These are phyloP conservation scores for Corvus cornix DNA, from an alignment of 2,113 vertebrate species.

Conservation along the genomic window DNA sequence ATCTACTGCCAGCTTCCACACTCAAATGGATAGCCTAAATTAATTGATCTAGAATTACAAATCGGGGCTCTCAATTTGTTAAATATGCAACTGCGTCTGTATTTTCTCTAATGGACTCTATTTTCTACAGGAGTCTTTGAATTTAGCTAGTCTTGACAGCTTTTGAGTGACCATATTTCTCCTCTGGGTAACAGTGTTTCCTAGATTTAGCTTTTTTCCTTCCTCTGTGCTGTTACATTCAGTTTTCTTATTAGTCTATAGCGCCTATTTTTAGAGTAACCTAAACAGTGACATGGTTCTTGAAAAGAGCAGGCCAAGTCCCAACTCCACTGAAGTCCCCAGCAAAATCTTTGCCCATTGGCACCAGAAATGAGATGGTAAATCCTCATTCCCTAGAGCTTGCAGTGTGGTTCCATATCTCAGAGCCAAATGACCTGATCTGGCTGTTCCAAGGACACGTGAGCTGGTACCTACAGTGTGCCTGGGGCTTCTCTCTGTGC, in stretches of 20 bases:
- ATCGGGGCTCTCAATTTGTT: not conserved
- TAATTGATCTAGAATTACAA: not conserved
- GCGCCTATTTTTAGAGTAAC: not conserved
- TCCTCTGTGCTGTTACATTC: not conserved
- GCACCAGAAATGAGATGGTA: not conserved
- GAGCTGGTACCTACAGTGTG: fast-evolving
- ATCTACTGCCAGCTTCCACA: not conserved
- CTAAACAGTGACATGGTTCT: fast-evolving
- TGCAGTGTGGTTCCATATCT: not conserved
- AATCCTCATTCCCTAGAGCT: not conserved
- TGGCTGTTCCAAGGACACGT: fast-evolving
- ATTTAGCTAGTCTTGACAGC: not conserved
- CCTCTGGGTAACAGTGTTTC: not conserved
- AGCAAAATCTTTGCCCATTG: not conserved
- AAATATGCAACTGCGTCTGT: not conserved
- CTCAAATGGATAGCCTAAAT: constrained; percentile 5
- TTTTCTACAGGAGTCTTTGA: not conserved
- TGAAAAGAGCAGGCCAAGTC: not conserved
- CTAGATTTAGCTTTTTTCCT: not conserved
- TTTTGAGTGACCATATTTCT: constrained; percentile 10
- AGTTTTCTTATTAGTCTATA: not conserved
- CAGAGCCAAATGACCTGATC: not conserved
- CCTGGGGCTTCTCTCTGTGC: not conserved
- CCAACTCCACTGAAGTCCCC: not conserved
- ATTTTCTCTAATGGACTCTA: constrained; percentile 1